Evolutionary conservation across 2,797 vertebrate species (phyloP), one percentile per base, ranked within the genome.

Genomic region (Urocyon cinereoargenteus): DNA sequence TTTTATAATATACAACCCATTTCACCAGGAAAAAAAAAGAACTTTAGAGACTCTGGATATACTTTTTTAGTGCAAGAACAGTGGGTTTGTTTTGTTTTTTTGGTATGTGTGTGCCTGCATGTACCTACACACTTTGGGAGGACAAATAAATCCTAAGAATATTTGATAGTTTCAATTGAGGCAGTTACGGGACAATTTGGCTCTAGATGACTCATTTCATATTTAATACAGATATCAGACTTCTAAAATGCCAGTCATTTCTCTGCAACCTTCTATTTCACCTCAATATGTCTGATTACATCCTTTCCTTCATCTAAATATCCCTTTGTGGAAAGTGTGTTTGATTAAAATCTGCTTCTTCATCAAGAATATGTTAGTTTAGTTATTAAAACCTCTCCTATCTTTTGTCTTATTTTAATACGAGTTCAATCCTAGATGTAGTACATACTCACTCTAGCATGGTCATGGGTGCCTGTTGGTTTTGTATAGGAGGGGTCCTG

Each of bases 1-100:
- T 97, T 98, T 98, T 98, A 97, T 98, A 98, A 98, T 97, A 98
- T 96, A 84, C 98, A 98, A 98, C 97, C 97, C 96, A 96, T 98
- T 98, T 94, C 90, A 97, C 96, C 82, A 92, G 93, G 15, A 28
- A 79, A 97, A 72, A 96, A 98, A 97, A 96, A 45, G n/a, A 45
- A 45, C 40, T 97, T 98, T 98, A 98, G 91, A 96, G 61, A 94
- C 91, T 97, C 95, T n/a, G 26, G 86, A 92, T 86, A 97, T 97
- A 95, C 91, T 97, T 88, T 98, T 95, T 97, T 97, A 82, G 92
- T 51, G 87, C 81, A 97, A 97, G 94, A 81, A 24, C 6, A 59
- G 59, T 83, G 31, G 73, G 49, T 92, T 89, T 7, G 55, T 66
- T 77, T 51, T 91, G 28, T 34, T 12, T 45, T 45, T 62, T 31